A percentile compares a stretch with the other conserved stretches of the same genome.
phyloP scores from a whole-genome alignment of 2,113 vertebrate species.

The Gasterosteus nipponicus region DNA sequence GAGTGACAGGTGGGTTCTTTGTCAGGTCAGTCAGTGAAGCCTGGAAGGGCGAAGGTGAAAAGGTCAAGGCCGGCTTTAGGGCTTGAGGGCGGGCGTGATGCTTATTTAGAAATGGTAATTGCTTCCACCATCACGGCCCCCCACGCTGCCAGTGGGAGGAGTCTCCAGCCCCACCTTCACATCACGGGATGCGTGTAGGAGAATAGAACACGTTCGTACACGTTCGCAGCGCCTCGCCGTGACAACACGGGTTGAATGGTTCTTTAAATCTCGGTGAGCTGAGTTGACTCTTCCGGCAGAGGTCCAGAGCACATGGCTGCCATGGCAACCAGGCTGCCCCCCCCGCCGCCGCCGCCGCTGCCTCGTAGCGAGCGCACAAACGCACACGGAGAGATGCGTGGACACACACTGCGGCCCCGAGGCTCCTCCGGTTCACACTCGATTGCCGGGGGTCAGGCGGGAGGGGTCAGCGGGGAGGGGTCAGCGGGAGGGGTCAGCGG shows the following conservation, averaged over 20 bases:
- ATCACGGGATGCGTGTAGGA: slow-evolving; percentile 24
- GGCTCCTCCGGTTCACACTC: slow-evolving; percentile 27
- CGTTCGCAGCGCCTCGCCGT: slow-evolving; percentile 21
- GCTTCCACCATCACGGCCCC: not conserved
- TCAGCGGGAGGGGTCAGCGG: too few relatives aligned
- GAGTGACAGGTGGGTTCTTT: too few relatives aligned
- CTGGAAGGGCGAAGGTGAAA: slow-evolving; percentile 7
- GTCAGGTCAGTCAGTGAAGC: not conserved
- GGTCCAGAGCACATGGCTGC: slow-evolving; percentile 74
- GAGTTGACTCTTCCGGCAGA: slow-evolving; percentile 61
- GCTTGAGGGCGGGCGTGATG: slow-evolving; percentile 10
- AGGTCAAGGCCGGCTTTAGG: slow-evolving; percentile 22
- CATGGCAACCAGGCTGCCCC: slow-evolving; percentile 71
- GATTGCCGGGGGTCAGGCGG: too few relatives aligned
- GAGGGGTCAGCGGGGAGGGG: not conserved
- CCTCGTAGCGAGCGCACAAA: slow-evolving; percentile 57
- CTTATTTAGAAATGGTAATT: slow-evolving; percentile 21
- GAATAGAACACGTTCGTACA: slow-evolving; percentile 27
- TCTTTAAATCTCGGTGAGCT: slow-evolving; percentile 35
- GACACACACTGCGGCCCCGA: slow-evolving; percentile 29
- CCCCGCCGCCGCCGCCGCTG: slow-evolving; percentile 11
- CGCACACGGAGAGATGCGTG: slow-evolving; percentile 8
- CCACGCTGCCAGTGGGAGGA: not conserved
- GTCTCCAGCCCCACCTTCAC: not conserved
- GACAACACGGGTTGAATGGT: slow-evolving; percentile 3